Conservation (phyloP, 2,113 vertebrate genomes). For the Phalacrocorax carbo region DNA sequence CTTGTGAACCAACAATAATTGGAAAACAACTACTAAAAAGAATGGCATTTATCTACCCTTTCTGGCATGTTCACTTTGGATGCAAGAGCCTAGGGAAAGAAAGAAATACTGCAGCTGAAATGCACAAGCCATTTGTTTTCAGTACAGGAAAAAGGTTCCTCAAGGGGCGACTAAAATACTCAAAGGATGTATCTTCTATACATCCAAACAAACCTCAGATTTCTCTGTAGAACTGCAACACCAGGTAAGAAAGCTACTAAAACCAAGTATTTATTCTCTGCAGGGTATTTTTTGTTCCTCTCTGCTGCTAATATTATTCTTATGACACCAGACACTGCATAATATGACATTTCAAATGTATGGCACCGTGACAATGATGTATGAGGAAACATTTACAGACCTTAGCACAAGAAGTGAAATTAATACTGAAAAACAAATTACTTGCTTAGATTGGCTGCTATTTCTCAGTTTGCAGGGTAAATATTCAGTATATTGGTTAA, state of each 20-base stretch:
- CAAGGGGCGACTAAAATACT: background rate
- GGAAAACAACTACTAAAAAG: background rate
- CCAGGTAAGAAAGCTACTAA: background rate
- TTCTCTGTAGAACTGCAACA: background rate
- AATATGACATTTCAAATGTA: slow-evolving; percentile 48
- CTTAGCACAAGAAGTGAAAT: background rate
- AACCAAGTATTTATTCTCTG: slow-evolving; percentile 7
- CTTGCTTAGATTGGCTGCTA: background rate
- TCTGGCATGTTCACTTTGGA: background rate
- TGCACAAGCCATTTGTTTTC: background rate
- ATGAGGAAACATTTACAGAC: slow-evolving; percentile 42
- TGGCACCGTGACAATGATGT: slow-evolving; percentile 26
- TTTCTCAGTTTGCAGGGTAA: slow-evolving; percentile 18
- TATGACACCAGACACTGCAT: slow-evolving; percentile 22
- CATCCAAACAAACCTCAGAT: background rate
- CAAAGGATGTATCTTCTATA: background rate
- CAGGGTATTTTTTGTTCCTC: background rate
- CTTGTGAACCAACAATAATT: background rate
- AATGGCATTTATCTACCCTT: background rate
- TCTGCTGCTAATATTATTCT: background rate
- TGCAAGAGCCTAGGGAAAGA: background rate
- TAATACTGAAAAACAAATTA: slow-evolving; percentile 21
- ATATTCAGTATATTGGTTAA: background rate
- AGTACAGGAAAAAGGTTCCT: background rate
- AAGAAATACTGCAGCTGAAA: background rate